These are phyloP conservation scores for Oceanodroma tethys DNA, from an alignment of 2,113 vertebrate species.

Conservation along the genomic window DNA sequence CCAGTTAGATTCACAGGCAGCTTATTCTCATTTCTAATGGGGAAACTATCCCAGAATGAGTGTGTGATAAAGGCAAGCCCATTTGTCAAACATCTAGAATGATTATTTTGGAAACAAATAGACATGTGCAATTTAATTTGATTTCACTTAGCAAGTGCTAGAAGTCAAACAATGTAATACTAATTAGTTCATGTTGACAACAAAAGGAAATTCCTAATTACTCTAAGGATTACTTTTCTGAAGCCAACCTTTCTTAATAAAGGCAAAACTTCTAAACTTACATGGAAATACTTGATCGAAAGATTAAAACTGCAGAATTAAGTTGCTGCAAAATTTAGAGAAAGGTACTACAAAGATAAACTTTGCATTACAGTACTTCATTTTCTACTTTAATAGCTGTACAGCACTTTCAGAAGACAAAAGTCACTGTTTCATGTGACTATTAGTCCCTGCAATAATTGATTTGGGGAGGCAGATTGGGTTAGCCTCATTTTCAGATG, in stretches of 20 bases:
- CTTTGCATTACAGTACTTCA: not conserved
- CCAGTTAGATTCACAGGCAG: not conserved
- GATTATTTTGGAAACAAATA: not conserved
- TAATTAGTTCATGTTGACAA: not conserved
- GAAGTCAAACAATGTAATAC: not conserved
- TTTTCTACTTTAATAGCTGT: not conserved
- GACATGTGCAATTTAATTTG: not conserved
- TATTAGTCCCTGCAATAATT: not conserved
- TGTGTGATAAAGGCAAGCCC: not conserved
- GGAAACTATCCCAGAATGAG: not conserved
- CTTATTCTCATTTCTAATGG: not conserved
- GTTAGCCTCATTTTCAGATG: not conserved
- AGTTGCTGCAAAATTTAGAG: not conserved
- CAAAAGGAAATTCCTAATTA: not conserved
- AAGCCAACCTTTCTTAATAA: not conserved
- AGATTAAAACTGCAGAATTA: not conserved
- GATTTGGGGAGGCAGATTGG: accelerated
- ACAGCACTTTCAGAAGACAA: not conserved
- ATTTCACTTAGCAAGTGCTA: conserved; percentile 1
- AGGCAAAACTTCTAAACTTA: not conserved
- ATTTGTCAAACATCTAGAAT: not conserved
- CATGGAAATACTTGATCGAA: not conserved
- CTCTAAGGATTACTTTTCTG: not conserved
- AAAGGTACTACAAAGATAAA: not conserved
- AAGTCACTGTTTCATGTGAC: not conserved